Base-by-base conservation (phyloP, 1,140 invertebrate genomes). In the Cydia amplana region DNA sequence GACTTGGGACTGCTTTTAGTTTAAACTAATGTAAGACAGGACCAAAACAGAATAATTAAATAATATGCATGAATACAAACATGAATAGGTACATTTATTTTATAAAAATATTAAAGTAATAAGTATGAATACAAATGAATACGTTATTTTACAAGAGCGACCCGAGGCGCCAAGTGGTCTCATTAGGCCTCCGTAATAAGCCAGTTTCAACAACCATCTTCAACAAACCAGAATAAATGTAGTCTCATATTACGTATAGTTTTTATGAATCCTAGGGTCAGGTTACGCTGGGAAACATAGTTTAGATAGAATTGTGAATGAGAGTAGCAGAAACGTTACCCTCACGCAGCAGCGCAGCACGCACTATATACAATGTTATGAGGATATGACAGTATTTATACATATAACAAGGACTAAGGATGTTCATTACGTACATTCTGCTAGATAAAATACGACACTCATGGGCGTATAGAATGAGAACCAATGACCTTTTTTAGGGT, bases 81-180 rank as follows among this genome's bases (percentile, higher is more conserved):
- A 46, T 16, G 12, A 16, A 46, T 46, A n/a, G n/a, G n/a, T n/a
- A 46, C 43, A 46, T 14, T 46, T 46, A 14, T 46, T 46, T 46
- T 14, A 12, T 14, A 12, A 46, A 46, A 20, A 23, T 23, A 60
- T 60, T 60, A 60, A 23, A 60, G 6, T 60, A 60, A 60, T 12
- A 12, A 23, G 16, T 55, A 55, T n/a, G n/a, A 18, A 55, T 46
- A 16, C 43, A 46, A 46, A 46, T 46, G 55, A 23, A 23, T 23
- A 23, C 55, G 6, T 60, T 60, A 60, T 60, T 20, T 60, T 23
- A 60, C 2, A 23, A 60, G 55, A 23, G 55, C 55, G 10, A 60
- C 55, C 55, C 55, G 55, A 60, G 51, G 51, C 20, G 55, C 55
- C 55, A 60, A 60, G 55, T 60, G 55, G 55, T 60, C 55, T 60